Evolutionary conservation across 2,888 invertebrate genomes (phyloP), one percentile per base, ranked within the genome.

Genomic region (Machimus atricapillus): DNA sequence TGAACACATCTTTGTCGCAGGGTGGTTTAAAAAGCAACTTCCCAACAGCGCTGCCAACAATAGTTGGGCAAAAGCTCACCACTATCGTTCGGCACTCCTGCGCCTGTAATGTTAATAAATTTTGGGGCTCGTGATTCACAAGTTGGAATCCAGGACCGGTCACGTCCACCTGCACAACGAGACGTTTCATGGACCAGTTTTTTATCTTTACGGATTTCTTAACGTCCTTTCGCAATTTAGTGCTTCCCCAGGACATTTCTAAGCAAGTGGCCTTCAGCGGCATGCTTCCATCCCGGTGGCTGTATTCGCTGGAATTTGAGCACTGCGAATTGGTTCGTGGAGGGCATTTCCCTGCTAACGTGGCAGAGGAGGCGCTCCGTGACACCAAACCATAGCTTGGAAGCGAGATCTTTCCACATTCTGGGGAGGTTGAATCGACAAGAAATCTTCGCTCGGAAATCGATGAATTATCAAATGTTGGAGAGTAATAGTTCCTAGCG

Each of bases 231-330:
- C 94, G 94, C 12, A 94, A 90, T 90, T 93, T 94, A 2, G 94
- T 91, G 89, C 94, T 94, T 40, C 94, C 94, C 95, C 95, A 95
- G 19, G 94, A 93, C 7, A 95, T 89, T 88, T 94, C 93, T 9
- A 93, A 92, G 66, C 94, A 93, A 0, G 94, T 94, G 1, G 94
- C 93, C 90, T 94, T 94, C 14, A 95, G 92, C 0, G 95, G 94
- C 12, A 94, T 89, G 85, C 91, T 91, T 0, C 91, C 91, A 88
- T 92, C 91, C 0, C 91, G 90, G 87, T 92, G 92, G 58, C 91
- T 92, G 31, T 92, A 92, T 89, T 92, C 92, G 87, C 92, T 92
- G 0, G 91, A 90, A 87, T 90, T 91, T 0, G 92, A 92, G 37
- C 91, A 91, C n/a, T 92, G 91, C 0, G 92, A 92, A 8, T 89